phyloP scores from a whole-genome alignment of 1,140 invertebrate species.

The Brachystomella parvula region DNA sequence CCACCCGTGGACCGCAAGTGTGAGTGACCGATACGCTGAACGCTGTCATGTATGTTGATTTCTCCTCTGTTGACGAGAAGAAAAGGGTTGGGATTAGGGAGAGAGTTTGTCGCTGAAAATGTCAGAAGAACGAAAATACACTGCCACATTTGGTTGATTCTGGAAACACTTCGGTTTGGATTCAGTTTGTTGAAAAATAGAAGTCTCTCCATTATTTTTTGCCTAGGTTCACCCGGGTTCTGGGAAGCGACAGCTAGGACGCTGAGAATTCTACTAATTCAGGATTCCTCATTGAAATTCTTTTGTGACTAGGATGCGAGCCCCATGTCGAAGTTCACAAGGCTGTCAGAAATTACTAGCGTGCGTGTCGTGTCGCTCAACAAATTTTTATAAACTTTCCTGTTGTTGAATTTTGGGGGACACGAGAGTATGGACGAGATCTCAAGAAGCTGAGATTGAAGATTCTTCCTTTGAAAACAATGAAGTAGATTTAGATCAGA shows the following conservation, averaged over 20 bases:
- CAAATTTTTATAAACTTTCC: background rate
- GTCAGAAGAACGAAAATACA: background rate
- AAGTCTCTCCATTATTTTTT: too few species aligned
- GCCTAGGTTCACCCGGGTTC: too few species aligned
- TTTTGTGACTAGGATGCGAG: background rate
- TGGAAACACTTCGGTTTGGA: background rate
- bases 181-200: too few species aligned
- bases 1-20: background rate
- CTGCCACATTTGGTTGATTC: background rate
- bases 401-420: background rate
- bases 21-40: background rate
- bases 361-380: background rate
- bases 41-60: conserved; percentile 1
- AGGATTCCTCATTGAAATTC: background rate
- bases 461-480: background rate
- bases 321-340: background rate
- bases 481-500: background rate
- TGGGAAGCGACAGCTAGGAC: background rate
- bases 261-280: background rate
- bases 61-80: background rate
- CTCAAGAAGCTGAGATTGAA: too few species aligned
- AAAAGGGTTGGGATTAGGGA: background rate
- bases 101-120: background rate
- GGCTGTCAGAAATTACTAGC: background rate
- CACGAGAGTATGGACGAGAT: too few species aligned